A percentile compares a stretch with the other conserved stretches of the same genome.
Evolutionary conservation across 1,140 invertebrate species (phyloP).

Genomic region (Nephotettix cincticeps): DNA sequence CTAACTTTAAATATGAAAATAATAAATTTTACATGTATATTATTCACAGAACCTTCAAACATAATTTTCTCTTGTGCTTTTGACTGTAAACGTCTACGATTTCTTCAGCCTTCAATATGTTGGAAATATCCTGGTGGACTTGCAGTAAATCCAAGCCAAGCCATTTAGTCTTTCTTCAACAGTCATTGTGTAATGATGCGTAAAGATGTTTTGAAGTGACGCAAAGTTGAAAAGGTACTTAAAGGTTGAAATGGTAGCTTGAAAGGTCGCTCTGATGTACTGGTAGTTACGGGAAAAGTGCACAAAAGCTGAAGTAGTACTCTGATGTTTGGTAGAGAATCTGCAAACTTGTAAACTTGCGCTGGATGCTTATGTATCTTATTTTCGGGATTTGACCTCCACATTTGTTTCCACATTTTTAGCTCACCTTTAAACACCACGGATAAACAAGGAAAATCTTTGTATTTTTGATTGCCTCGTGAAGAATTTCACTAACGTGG

Average conservation of each 20-base stretch:
- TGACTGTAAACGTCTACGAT: too few species aligned
- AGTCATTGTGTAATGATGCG: too few species aligned
- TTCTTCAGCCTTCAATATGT: too few species aligned
- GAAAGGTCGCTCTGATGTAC: background rate
- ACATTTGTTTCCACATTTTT: background rate
- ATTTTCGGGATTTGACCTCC: background rate
- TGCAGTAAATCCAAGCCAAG: too few species aligned
- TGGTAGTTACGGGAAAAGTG: background rate
- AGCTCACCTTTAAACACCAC: background rate
- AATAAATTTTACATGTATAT: too few species aligned
- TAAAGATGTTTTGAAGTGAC: too few species aligned
- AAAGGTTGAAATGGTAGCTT: too few species aligned
- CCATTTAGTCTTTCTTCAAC: too few species aligned
- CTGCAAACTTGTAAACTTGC: background rate
- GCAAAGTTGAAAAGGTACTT: background rate
- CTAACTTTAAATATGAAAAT: too few species aligned
- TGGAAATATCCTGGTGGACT: too few species aligned
- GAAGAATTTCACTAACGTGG: background rate
- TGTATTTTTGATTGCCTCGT: background rate
- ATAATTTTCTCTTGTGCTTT: too few species aligned
- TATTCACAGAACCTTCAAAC: too few species aligned
- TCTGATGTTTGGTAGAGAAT: background rate
- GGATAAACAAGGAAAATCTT: background rate
- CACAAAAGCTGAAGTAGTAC: background rate
- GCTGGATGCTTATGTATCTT: background rate